phyloP scores from a whole-genome alignment of 2,888 invertebrate genomes.

The Ophion ventricosus region DNA sequence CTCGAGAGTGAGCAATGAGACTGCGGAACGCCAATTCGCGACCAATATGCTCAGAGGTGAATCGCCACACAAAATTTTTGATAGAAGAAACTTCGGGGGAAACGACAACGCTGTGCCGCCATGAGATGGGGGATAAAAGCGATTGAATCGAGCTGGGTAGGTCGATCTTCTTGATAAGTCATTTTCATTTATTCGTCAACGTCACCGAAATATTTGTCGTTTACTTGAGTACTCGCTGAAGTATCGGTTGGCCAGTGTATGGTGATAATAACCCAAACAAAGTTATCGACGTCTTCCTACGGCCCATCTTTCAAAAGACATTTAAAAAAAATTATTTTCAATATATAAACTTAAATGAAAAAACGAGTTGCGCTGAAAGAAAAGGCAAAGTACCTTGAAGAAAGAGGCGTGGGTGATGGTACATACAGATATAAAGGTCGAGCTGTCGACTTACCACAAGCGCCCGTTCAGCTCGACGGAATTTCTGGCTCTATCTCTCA shows the following conservation, averaged over 20 bases:
- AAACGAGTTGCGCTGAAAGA: background rate
- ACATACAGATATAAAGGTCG: background rate
- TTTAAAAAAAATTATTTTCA: background rate
- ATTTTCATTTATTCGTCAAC: conserved; percentile 5
- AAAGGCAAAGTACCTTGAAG: background rate
- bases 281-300: background rate
- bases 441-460: background rate
- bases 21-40: conserved; percentile 28
- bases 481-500: conserved; percentile 24
- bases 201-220: background rate
- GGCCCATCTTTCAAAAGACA: background rate
- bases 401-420: background rate
- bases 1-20: conserved; percentile 42
- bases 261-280: too few relatives aligned
- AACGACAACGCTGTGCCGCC: conserved; percentile 48
- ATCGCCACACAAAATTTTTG: conserved; percentile 34
- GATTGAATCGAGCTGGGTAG: conserved; percentile 65
- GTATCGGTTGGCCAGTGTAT: background rate
- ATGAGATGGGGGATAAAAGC: conserved; percentile 60
- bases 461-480: background rate
- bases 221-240: background rate
- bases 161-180: background rate
- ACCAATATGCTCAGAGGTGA: conserved; percentile 48
- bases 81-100: conserved; percentile 50
- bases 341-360: background rate